Conservation (phyloP, 2,113 vertebrate species). For the Sturnus vulgaris region DNA sequence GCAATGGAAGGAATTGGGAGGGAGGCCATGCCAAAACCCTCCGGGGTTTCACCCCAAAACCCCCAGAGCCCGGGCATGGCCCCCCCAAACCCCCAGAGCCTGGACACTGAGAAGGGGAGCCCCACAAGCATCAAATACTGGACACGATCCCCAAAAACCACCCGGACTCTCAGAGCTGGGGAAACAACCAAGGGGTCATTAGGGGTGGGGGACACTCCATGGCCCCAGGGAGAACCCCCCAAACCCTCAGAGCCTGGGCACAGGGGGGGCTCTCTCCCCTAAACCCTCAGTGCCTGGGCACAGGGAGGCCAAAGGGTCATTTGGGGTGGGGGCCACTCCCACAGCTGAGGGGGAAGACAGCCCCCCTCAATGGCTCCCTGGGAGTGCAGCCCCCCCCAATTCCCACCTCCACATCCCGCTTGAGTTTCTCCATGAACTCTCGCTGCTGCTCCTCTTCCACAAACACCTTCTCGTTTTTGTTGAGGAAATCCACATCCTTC, state of each 20-base stretch:
- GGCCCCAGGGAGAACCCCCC: no score
- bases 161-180: not conserved
- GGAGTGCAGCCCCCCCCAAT: not conserved
- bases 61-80: not conserved
- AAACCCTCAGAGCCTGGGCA: not conserved
- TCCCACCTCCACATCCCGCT: not conserved
- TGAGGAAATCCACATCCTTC: not conserved
- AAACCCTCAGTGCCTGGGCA: no score
- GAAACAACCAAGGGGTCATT: not conserved
- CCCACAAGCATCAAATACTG: not conserved
- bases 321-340: not conserved
- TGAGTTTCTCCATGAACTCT: not conserved
- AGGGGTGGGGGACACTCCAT: no score
- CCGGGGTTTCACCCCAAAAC: not conserved
- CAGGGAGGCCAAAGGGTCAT: not conserved
- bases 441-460: not conserved
- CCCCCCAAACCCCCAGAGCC: no score
- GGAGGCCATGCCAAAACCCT: not conserved
- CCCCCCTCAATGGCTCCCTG: not conserved
- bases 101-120: no score
- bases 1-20: no score
- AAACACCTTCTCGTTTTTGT: not conserved
- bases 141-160: not conserved
- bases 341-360: rapidly evolving
- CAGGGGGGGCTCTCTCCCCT: no score